A percentile compares a stretch with the other conserved stretches of the same genome.
Conservation (phyloP, 1,140 invertebrate genomes). For the Ephestia elutella region DNA sequence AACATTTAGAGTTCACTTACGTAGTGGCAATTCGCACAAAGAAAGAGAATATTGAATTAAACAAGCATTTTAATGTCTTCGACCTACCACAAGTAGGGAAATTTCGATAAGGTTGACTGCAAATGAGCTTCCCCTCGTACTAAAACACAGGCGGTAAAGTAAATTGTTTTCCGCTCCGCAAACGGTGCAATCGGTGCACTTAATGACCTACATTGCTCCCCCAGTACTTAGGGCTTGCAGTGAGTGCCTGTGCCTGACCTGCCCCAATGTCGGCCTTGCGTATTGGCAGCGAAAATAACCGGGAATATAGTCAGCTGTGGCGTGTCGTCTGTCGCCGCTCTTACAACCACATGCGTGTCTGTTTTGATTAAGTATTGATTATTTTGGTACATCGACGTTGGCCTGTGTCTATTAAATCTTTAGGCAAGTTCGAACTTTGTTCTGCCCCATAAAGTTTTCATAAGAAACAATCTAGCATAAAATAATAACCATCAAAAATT, state of each 20-base stretch:
- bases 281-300: conserved; percentile 53
- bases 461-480: neutral
- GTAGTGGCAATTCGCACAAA: conserved; percentile 12
- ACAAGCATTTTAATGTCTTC: conserved; percentile 45
- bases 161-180: conserved; percentile 47
- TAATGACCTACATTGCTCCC: conserved; percentile 66
- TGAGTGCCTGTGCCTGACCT: conserved; percentile 66
- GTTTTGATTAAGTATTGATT: conserved; percentile 2
- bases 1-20: conserved; percentile 10
- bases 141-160: conserved; percentile 32
- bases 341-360: conserved; percentile 41
- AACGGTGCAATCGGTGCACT: conserved; percentile 44
- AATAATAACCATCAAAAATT: too few relatives aligned
- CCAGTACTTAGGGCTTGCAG: conserved; percentile 63
- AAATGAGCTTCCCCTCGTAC: conserved; percentile 28
- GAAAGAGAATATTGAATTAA: conserved; percentile 19
- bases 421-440: too few relatives aligned
- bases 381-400: neutral
- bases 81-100: conserved; percentile 53
- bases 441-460: neutral
- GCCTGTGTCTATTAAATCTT: neutral
- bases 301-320: conserved; percentile 50
- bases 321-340: conserved; percentile 27
- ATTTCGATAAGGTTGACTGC: conserved; percentile 40
- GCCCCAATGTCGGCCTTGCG: conserved; percentile 50